A percentile compares a stretch with the other conserved stretches of the same genome.
These are phyloP conservation scores for Pandemis heparana DNA, from an alignment of 2,888 invertebrate genomes.

Conservation along the genomic window DNA sequence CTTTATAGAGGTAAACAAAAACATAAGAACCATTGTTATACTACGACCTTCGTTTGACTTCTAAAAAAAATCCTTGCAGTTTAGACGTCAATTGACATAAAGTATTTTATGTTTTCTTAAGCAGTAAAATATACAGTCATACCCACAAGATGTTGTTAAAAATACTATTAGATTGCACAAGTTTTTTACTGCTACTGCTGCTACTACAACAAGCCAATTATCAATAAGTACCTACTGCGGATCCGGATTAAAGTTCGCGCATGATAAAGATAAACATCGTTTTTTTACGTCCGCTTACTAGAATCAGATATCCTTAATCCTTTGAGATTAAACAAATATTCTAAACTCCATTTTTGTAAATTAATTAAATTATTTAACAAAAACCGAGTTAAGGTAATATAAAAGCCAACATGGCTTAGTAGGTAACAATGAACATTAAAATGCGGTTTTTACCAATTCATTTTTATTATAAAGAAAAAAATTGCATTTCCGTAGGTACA, in stretches of 20 bases:
- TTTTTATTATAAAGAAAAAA: too few relatives aligned
- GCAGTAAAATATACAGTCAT: background rate
- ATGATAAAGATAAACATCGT: constrained; percentile 23
- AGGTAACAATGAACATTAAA: too few relatives aligned
- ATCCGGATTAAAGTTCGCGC: constrained; percentile 39
- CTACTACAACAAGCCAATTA: background rate
- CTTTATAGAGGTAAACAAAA: background rate
- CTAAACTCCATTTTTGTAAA: background rate
- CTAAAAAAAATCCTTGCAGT: background rate
- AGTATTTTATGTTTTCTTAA: background rate
- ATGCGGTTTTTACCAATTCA: too few relatives aligned
- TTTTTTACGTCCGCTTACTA: background rate
- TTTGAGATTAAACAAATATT: background rate
- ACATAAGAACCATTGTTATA: background rate
- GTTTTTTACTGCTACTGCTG: background rate
- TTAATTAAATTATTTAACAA: too few relatives aligned
- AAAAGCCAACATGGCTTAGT: too few relatives aligned
- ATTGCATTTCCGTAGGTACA: too few relatives aligned
- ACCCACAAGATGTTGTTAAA: background rate
- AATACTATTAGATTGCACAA: background rate
- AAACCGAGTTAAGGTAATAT: too few relatives aligned
- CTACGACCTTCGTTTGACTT: background rate
- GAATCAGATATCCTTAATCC: background rate
- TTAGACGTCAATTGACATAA: background rate
- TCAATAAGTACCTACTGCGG: background rate